phyloP scores from a whole-genome alignment of 1,140 invertebrate species.

The Conus betulinus region DNA sequence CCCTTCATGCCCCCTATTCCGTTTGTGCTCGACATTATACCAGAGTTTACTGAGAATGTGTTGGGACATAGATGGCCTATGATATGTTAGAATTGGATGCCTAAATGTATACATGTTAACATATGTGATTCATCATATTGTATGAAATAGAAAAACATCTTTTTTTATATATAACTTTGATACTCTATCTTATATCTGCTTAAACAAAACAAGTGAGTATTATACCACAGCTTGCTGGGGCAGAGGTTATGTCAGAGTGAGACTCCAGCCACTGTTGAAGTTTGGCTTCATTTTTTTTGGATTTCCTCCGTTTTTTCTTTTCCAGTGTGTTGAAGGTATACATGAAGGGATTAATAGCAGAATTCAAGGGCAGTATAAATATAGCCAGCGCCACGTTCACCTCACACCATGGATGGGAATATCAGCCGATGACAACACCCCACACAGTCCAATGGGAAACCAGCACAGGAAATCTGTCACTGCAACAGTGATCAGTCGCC shows the following conservation, averaged over 20 bases:
- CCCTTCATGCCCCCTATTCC: too few relatives aligned
- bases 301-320: slow-evolving; percentile 4
- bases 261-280: neutral
- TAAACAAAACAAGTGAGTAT: too few relatives aligned
- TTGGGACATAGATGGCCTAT: neutral
- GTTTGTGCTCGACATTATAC: too few relatives aligned
- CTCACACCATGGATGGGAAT: slow-evolving; percentile 22
- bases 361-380: slow-evolving; percentile 36
- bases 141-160: too few relatives aligned
- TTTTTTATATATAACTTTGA: too few relatives aligned
- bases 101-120: too few relatives aligned
- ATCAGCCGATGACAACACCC: slow-evolving; percentile 7
- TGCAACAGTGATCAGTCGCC: slow-evolving; percentile 25
- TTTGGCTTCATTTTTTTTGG: neutral
- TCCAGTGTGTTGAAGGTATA: slow-evolving; percentile 29
- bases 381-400: slow-evolving; percentile 27
- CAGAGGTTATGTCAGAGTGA: too few relatives aligned
- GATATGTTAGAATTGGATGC: neutral
- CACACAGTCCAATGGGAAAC: slow-evolving; percentile 15
- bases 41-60: too few relatives aligned
- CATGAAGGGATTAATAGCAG: slow-evolving; percentile 41
- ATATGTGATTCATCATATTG: too few relatives aligned
- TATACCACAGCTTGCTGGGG: too few relatives aligned
- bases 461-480: neutral
- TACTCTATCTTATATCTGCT: too few relatives aligned